Percentiles rank a stretch among this genome's conserved stretches.
Conservation (phyloP, 1,140 invertebrate genomes). For the Caenorhabditis remanei region DNA sequence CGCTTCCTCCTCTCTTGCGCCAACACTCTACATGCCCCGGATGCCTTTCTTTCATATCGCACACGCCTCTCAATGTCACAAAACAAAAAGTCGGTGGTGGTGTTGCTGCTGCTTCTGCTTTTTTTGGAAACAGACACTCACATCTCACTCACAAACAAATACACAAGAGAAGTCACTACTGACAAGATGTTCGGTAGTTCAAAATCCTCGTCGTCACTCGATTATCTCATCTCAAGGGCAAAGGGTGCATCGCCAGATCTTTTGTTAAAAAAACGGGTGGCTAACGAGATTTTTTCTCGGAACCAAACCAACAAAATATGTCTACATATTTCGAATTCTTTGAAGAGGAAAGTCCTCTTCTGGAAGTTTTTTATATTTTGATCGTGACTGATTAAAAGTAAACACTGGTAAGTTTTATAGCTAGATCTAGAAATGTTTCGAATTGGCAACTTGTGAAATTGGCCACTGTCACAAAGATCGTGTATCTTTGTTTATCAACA, state of each 20-base stretch:
- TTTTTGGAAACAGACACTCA: constrained; percentile 20
- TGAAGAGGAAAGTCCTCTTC: neutral
- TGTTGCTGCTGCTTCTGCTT: constrained; percentile 15
- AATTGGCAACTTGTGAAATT: too few species aligned
- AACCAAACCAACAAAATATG: constrained; percentile 27
- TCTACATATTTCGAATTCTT: neutral
- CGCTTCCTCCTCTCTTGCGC: constrained; percentile 53
- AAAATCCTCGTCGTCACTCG: neutral
- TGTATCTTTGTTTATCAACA: too few species aligned
- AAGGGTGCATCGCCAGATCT: neutral
- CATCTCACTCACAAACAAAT: constrained; percentile 11
- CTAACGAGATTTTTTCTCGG: constrained; percentile 46
- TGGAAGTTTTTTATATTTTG: too few species aligned
- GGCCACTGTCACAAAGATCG: too few species aligned
- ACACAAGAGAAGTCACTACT: neutral
- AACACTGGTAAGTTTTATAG: too few species aligned
- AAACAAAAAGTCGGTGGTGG: constrained; percentile 54
- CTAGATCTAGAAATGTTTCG: too few species aligned
- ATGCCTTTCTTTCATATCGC: constrained; percentile 56
- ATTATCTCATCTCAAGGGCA: constrained; percentile 29
- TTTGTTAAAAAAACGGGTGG: neutral
- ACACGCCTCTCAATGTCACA: constrained; percentile 55
- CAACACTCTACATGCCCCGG: constrained; percentile 37
- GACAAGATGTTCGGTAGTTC: neutral
- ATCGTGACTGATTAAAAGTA: too few species aligned